Base-by-base conservation (phyloP, 2,113 vertebrate genomes). In the Sapayoa aenigma region DNA sequence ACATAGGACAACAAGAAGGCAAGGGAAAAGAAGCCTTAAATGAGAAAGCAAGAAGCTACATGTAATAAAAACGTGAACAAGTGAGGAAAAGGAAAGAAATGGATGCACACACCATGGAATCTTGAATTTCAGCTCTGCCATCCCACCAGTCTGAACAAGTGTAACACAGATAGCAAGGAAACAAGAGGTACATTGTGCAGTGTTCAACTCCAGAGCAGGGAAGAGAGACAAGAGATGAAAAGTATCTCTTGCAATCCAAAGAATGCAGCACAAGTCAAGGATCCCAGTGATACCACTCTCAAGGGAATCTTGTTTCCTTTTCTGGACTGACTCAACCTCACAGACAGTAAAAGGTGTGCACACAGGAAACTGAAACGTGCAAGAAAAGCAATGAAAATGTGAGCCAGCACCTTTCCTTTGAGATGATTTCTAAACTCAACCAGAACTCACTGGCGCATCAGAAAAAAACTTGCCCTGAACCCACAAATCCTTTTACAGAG, bases 171-270 rank as follows among this genome's bases (percentile, higher is more conserved):
- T 7, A 77, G 66, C 22, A 52, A 77, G 68, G 47, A 31, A 96
- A 96, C 88, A 96, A 92, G 60, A 50, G 67, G 16, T 15, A 76
- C 84, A 89, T 90, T 96, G 89, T 93, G 65, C 84, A 55, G 23
- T 12, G 39, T 21, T 79, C 66, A 47, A 14, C 31, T 71, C 52
- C 2, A 2, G 37, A 67, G 24, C 1, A 23, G 31, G 46, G 20
- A 55, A 76, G 27, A 37, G 41, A 77, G 18, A 66, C 46, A 66
- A 66, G 18, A 80, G 78, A 79, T 59, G 65, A 94, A 93, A 91
- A 86, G 44, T 30, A 50, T 81, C 90, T 69, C 52, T 72, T 73
- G 47, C 53, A 89, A 95, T 83, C 63, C 63, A 58, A 93, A 87
- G 76, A 96, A 96, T 72, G 85, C 42, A 67, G 72, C 23, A 77